A percentile compares a stretch with the other conserved stretches of the same genome.
phyloP scores from a whole-genome alignment of 1,140 invertebrate species.

The Drosophila arawakana region DNA sequence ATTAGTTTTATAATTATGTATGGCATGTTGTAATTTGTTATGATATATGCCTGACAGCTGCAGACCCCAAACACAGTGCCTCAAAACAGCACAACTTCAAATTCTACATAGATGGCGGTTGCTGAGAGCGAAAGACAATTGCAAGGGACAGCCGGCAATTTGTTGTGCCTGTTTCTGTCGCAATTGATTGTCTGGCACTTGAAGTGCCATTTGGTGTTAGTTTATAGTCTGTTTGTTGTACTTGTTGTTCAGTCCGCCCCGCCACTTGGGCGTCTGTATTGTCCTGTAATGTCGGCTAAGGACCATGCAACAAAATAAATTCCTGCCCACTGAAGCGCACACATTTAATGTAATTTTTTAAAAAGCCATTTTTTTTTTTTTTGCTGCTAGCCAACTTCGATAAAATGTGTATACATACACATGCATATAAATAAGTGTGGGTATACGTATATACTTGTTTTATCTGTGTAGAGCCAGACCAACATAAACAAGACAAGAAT shows the following conservation, averaged over 20 bases:
- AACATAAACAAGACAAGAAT: slow-evolving; percentile 66
- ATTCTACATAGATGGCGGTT: background rate
- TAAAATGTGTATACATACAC: slow-evolving; percentile 23
- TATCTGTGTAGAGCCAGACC: slow-evolving; percentile 66
- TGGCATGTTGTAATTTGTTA: slow-evolving; percentile 54
- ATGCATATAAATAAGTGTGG: slow-evolving; percentile 13
- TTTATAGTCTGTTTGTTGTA: slow-evolving; percentile 29
- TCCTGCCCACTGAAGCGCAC: slow-evolving; percentile 77
- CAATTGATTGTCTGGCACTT: slow-evolving; percentile 74
- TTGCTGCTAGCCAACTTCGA: slow-evolving; percentile 42
- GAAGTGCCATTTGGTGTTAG: slow-evolving; percentile 49
- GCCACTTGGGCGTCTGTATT: slow-evolving; percentile 70
- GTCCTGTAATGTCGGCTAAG: slow-evolving; percentile 43
- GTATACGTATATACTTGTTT: slow-evolving; percentile 46
- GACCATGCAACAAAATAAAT: slow-evolving; percentile 72
- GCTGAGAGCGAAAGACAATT: slow-evolving; percentile 52
- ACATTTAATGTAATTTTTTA: slow-evolving; percentile 82
- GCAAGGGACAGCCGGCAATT: slow-evolving; percentile 75
- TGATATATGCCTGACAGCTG: slow-evolving; percentile 47
- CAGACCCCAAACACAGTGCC: slow-evolving; percentile 21
- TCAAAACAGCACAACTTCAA: slow-evolving; percentile 36
- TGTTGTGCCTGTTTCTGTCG: slow-evolving; percentile 64
- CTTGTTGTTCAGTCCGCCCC: slow-evolving; percentile 55
- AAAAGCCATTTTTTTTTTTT: slow-evolving; percentile 72
- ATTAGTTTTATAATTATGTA: slow-evolving; percentile 79